Conservation (phyloP, 2,113 vertebrate genomes). For the Gasterosteus aculeatus region DNA sequence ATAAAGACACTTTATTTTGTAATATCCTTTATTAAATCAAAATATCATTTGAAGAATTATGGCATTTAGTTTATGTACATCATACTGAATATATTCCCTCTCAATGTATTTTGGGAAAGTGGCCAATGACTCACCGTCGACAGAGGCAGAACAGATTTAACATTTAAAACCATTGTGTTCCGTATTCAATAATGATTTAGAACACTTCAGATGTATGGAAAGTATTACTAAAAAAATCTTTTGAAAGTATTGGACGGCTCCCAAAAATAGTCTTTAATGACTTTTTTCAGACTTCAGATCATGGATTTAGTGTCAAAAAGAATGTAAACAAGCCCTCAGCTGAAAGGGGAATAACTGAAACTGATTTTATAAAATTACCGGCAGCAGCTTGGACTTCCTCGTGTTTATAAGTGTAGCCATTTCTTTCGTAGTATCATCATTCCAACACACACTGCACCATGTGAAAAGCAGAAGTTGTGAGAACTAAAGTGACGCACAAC, state of each 20-base stretch:
- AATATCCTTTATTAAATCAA: conserved; percentile 63
- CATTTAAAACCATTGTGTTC: conserved; percentile 1
- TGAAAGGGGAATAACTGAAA: neutral
- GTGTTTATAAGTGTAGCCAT: neutral
- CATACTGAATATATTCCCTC: conserved; percentile 22
- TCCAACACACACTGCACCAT: neutral
- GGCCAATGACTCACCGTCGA: neutral
- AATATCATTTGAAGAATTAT: conserved; percentile 47
- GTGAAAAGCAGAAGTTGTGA: neutral
- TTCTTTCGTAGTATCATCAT: neutral
- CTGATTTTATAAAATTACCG: neutral
- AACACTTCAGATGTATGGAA: neutral
- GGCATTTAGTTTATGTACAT: conserved; percentile 25
- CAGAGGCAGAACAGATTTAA: neutral
- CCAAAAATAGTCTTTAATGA: neutral
- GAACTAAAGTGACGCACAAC: neutral
- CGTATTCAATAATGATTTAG: neutral
- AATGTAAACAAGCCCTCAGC: neutral
- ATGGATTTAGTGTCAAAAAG: neutral
- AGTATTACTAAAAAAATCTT: neutral
- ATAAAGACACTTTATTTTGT: neutral
- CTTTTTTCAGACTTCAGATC: neutral
- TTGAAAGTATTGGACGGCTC: neutral
- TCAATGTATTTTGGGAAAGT: conserved; percentile 6
- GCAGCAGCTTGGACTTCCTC: neutral